Evolutionary conservation across 2,113 vertebrate genomes (phyloP).

Genomic region (Eretmochelys imbricata): DNA sequence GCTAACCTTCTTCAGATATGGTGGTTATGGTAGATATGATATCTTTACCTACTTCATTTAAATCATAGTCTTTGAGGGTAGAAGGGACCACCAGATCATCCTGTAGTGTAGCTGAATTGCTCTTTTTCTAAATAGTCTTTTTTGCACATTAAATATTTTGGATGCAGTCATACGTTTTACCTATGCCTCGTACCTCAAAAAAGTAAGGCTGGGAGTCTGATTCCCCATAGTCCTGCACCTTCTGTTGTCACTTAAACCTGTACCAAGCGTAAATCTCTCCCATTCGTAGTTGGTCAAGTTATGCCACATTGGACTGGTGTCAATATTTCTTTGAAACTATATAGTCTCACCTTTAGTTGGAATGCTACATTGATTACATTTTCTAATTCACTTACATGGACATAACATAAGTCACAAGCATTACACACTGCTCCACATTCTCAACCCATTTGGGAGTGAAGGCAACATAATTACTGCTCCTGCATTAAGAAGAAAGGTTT

Average conservation of each 20-base stretch:
- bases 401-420: conserved; percentile 24
- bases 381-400: conserved; percentile 31
- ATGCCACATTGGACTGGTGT: not conserved
- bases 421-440: conserved; percentile 2
- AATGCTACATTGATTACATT: conserved; percentile 41
- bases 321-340: conserved; percentile 33
- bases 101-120: not conserved
- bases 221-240: not conserved
- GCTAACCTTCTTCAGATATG: not conserved
- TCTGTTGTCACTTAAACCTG: conserved; percentile 5
- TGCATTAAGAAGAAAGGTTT: not conserved
- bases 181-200: not conserved
- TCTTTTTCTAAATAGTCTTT: not conserved
- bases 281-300: not conserved
- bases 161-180: not conserved
- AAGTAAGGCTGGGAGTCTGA: not conserved
- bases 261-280: rapidly evolving
- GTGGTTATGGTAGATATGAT: not conserved
- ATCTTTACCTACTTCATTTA: not conserved
- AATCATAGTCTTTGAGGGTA: too few species aligned
- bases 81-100: too few species aligned
- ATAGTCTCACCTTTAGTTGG: not conserved
- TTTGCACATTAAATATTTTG: not conserved
- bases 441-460: conserved; percentile 16
- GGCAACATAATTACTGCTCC: not conserved